Conservation (phyloP, 1,140 invertebrate genomes). For the Cotesia chilonis region DNA sequence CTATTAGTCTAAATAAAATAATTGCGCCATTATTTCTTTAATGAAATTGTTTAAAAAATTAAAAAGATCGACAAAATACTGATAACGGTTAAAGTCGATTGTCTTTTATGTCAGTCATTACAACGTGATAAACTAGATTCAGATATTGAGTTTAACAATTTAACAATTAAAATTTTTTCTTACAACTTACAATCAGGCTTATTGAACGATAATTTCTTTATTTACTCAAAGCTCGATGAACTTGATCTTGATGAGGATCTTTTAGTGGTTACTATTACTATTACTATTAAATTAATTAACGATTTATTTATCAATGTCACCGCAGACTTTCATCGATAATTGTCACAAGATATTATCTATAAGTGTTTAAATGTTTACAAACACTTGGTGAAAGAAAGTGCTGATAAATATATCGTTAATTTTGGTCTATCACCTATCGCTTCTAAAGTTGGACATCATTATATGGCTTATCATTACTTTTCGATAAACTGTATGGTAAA, state of each 20-base stretch:
- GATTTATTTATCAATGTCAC: no score
- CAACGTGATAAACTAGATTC: not conserved
- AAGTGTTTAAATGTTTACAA: slow-evolving; percentile 35
- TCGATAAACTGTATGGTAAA: slow-evolving; percentile 48
- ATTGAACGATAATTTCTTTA: slow-evolving; percentile 7
- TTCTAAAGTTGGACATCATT: slow-evolving; percentile 5
- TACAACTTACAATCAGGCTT: not conserved
- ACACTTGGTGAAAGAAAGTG: not conserved
- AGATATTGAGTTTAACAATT: not conserved
- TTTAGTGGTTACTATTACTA: not conserved
- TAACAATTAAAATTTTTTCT: not conserved
- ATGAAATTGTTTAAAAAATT: not conserved
- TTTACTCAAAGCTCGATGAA: not conserved
- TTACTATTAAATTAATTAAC: no score
- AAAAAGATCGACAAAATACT: not conserved
- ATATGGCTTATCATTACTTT: slow-evolving; percentile 51
- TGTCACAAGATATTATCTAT: slow-evolving; percentile 21
- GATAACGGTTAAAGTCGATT: slow-evolving; percentile 10
- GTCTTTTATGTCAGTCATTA: not conserved
- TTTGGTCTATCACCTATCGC: slow-evolving; percentile 38
- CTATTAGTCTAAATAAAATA: no score
- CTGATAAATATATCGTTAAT: slow-evolving; percentile 29
- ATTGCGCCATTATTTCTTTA: not conserved
- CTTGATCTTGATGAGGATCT: not conserved
- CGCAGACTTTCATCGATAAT: no score